These are phyloP conservation scores for Eupithecia tripunctaria DNA, from an alignment of 2,888 invertebrate genomes.

Conservation along the genomic window DNA sequence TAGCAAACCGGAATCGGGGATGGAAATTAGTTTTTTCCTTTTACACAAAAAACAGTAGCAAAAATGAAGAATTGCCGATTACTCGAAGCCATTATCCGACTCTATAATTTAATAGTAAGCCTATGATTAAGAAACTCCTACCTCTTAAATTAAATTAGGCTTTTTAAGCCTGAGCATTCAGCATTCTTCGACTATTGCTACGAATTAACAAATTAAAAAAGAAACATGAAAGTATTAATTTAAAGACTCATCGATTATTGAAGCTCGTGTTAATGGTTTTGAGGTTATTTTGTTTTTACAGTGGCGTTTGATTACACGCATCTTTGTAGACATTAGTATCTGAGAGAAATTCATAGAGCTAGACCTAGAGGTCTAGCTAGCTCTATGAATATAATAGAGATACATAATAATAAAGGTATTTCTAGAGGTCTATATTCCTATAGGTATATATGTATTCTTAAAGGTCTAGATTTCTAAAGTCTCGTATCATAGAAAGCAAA, in stretches of 20 bases:
- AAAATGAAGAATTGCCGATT: conserved; percentile 83
- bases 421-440: too few species aligned
- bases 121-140: conserved; percentile 83
- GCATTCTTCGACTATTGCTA: conserved; percentile 66
- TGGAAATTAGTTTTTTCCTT: conserved; percentile 62
- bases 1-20: conserved; percentile 53
- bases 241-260: conserved; percentile 73
- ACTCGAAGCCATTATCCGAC: conserved; percentile 78
- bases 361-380: too few species aligned
- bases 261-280: conserved; percentile 75
- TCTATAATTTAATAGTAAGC: conserved; percentile 80
- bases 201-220: conserved; percentile 70
- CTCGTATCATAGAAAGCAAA: too few species aligned
- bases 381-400: too few species aligned
- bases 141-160: conserved; percentile 85
- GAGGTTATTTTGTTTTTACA: conserved; percentile 58
- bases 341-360: not conserved
- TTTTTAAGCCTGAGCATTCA: conserved; percentile 70
- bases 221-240: conserved; percentile 70
- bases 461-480: too few species aligned
- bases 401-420: too few species aligned
- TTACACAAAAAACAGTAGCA: conserved; percentile 74
- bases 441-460: too few species aligned
- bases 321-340: conserved; percentile 3
- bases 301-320: conserved; percentile 3